Conservation (phyloP, 2,888 invertebrate genomes). For the Apamea monoglypha region DNA sequence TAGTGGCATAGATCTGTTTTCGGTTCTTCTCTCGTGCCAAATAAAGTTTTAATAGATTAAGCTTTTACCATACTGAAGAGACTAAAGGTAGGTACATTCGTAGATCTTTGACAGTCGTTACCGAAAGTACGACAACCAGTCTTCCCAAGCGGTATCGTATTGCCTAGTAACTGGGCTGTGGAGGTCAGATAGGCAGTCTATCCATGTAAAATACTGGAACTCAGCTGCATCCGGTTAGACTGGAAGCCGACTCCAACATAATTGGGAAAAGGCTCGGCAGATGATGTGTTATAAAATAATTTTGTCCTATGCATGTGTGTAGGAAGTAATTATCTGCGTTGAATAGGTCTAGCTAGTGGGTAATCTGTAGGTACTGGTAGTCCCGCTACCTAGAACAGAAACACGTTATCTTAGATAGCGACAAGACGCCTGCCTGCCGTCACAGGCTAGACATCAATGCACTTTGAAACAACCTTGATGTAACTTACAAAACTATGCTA, state of each 20-base stretch:
- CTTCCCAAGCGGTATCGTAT: background rate
- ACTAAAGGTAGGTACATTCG: too few relatives aligned
- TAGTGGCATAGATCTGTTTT: background rate
- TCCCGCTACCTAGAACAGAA: slow-evolving; percentile 24
- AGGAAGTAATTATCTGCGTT: slow-evolving; percentile 23
- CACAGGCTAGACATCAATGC: background rate
- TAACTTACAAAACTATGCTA: background rate
- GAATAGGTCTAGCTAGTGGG: background rate
- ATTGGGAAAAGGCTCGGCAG: background rate
- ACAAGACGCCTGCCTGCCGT: background rate
- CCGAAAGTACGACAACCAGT: too few relatives aligned
- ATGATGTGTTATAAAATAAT: background rate
- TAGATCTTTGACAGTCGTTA: background rate
- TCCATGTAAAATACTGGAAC: background rate
- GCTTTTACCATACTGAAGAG: background rate
- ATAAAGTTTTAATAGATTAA: background rate
- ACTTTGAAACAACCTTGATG: background rate
- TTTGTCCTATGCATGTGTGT: background rate
- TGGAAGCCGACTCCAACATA: background rate
- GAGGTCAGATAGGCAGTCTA: background rate
- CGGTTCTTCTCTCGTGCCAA: background rate
- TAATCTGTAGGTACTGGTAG: slow-evolving; percentile 1
- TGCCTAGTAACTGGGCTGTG: background rate
- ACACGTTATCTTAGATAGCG: background rate
- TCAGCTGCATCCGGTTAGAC: background rate